Evolutionary conservation across 2,113 vertebrate species (phyloP).

Genomic region (Desmodus rotundus): DNA sequence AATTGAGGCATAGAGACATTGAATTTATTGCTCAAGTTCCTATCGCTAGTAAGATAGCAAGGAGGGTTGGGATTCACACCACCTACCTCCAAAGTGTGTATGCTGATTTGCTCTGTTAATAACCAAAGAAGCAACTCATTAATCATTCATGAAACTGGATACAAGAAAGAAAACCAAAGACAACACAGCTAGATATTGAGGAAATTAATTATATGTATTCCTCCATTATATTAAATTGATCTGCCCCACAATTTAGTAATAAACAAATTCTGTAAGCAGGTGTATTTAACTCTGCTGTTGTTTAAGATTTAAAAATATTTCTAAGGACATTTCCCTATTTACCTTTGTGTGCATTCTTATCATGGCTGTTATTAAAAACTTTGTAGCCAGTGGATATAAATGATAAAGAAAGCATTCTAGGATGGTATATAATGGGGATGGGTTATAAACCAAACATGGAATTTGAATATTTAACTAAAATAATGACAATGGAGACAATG

Average conservation of each 20-base stretch:
- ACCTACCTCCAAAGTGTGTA: background rate
- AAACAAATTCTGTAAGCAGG: background rate
- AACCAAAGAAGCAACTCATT: background rate
- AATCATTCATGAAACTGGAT: background rate
- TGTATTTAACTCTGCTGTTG: background rate
- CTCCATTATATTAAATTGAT: background rate
- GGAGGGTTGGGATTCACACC: background rate
- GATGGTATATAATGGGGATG: background rate
- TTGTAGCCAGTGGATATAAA: background rate
- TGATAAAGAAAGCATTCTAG: background rate
- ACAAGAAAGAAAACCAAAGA: background rate
- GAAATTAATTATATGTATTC: background rate
- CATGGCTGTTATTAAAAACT: background rate
- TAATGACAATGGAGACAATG: background rate
- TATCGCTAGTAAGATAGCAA: background rate
- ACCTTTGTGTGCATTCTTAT: background rate
- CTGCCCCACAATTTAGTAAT: background rate
- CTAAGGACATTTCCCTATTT: background rate
- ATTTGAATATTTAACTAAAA: constrained; percentile 14
- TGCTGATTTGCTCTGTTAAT: background rate
- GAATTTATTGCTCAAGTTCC: background rate
- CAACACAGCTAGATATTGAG: background rate
- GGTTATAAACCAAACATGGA: background rate
- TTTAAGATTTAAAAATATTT: constrained; percentile 18
- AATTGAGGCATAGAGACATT: background rate